These are phyloP conservation scores for Bergia sp. DNA, from an alignment of 92 coral and sea anemone species.

Conservation along the genomic window DNA sequence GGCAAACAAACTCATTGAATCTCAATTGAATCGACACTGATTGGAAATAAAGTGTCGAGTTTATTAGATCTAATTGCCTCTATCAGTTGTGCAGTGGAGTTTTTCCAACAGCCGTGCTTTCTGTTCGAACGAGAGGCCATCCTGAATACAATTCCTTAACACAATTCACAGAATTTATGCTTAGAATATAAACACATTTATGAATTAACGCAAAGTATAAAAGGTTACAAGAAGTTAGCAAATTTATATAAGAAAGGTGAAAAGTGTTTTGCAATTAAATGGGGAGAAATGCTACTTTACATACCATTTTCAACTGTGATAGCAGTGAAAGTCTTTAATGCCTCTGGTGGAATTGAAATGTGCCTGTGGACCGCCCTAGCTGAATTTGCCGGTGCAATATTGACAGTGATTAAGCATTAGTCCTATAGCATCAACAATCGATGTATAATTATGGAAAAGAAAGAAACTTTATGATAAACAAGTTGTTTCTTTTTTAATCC, in stretches of 20 bases:
- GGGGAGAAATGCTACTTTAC: background rate
- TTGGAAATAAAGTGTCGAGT: background rate
- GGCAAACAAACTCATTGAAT: background rate
- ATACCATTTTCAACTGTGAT: background rate
- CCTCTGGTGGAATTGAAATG: background rate
- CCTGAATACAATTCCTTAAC: too few species aligned
- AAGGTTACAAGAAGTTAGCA: background rate
- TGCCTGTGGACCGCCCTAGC: background rate
- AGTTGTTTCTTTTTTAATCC: background rate
- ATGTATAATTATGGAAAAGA: background rate
- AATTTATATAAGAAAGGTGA: background rate
- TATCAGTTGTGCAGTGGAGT: background rate
- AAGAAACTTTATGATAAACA: constrained; percentile 3
- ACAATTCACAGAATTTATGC: too few species aligned
- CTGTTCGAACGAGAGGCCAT: background rate
- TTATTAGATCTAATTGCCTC: background rate
- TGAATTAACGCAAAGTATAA: too few species aligned
- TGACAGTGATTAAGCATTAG: constrained; percentile 1
- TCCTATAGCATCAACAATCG: background rate
- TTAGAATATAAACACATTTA: too few species aligned
- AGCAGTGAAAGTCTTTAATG: background rate
- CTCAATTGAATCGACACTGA: background rate
- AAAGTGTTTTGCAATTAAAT: too few species aligned
- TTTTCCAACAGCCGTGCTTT: background rate
- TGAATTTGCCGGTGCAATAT: background rate